Base-by-base conservation (phyloP, 2,113 vertebrate genomes). In the Prolemur simus region DNA sequence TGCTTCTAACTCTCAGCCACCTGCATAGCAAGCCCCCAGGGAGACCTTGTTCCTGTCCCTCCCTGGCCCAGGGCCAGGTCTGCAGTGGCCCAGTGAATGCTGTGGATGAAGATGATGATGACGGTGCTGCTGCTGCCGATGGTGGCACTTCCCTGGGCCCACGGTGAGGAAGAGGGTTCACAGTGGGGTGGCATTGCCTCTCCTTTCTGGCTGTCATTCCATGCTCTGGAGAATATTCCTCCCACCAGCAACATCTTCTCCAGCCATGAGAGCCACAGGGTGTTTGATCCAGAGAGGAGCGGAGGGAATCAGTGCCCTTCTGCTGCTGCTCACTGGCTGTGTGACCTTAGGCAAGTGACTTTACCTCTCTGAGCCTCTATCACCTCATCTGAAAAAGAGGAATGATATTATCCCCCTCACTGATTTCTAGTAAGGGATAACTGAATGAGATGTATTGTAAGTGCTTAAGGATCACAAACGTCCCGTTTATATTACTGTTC, bases 401-500 rank as follows among this genome's bases (percentile, higher is more conserved):
- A 56, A 68, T 5, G 21, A 10, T 14, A 23, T 74, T n/a, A 18
- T 25, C 14, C 17, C 20, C 23, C 25, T 78, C 64, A 1, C 42
- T 8, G 2, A 56, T n/a, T 42, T 42, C 23, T 27, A 74, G 63
- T 17, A 18, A 60, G 37, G 54, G 17, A 78, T 66, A 20, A 25
- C 1, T 10, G 34, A 78, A 25, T 37, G 49, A 73, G 42, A 8
- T 6, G 56, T 29, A 14, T 8, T 5, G 5, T 42, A 37, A 7
- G 8, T 13, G 15, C 80, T n/a, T 2, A 14, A 25, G 71, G 39
- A 21, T 47, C 47, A 25, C 54, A 56, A 56, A 20, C n/a, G 49
- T 49, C 47, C 20, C 0, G 45, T 29, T 0, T 0, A 18, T 45
- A 5, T 45, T 13, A 0, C 5, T 18, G 39, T 5, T 8, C 5